Evolutionary conservation across 2,797 vertebrate genomes (phyloP).

Genomic region (Cirrhinus mrigala): DNA sequence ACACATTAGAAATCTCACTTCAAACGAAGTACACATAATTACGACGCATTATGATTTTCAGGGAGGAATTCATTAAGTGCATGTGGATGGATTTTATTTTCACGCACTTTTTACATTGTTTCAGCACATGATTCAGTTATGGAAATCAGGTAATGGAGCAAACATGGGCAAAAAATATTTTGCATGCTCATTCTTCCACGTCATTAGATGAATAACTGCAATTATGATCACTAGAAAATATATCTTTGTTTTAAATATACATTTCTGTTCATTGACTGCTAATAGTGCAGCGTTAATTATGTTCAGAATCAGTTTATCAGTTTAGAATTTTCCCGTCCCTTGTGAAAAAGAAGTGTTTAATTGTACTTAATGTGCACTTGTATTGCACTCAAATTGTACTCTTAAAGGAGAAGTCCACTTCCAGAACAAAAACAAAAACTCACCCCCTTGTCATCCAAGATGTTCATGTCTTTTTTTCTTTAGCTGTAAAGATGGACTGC

Average conservation of each 20-base stretch:
- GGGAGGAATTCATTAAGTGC: not conserved
- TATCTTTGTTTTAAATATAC: not conserved
- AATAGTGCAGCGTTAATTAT: not conserved
- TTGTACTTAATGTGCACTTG: not conserved
- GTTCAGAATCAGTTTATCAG: too few relatives aligned
- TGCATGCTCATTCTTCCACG: not conserved
- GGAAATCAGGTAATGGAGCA: slow-evolving; percentile 13
- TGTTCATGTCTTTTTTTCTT: too few relatives aligned
- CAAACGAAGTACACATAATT: not conserved
- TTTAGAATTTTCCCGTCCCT: not conserved
- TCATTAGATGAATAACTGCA: not conserved
- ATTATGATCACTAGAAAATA: not conserved
- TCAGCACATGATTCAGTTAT: not conserved
- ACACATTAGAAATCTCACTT: slow-evolving; percentile 36
- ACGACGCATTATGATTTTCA: not conserved
- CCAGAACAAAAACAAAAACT: too few relatives aligned
- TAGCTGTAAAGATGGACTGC: too few relatives aligned
- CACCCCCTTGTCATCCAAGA: too few relatives aligned
- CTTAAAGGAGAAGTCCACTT: too few relatives aligned
- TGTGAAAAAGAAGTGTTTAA: not conserved
- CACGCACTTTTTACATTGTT: not conserved
- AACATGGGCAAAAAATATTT: not conserved
- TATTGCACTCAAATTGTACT: not conserved
- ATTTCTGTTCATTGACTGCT: not conserved
- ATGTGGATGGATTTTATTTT: slow-evolving; percentile 13